Base-by-base conservation (phyloP, 2,113 vertebrate genomes). In the Prunella fulvescens region DNA sequence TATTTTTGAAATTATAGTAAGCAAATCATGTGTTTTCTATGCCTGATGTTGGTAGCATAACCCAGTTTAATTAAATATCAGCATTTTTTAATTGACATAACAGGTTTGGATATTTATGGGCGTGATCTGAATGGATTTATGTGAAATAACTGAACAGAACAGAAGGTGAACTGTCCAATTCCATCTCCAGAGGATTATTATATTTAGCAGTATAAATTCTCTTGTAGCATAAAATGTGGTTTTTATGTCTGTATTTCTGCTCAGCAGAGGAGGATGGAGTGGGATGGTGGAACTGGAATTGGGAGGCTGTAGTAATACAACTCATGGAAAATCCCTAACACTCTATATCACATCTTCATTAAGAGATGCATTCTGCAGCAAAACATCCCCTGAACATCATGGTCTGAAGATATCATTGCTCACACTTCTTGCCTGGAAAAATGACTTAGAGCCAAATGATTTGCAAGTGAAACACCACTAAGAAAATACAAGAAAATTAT, bases 1-100 rank as follows among this genome's bases (percentile, higher is more conserved):
- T 94, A 96, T 99, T 95, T 99, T 99, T 98, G 98, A 98, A 97
- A 97, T 99, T 71, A 97, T 96, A 94, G 99, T 99, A 98, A 98
- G 98, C 93, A 92, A 73, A 53, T 60, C 5, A 5, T 17, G 42
- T 89, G 69, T 74, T 92, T 61, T 45, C 44, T 69, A 1, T 85
- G 61, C 74, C 28, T 57, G 26, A 33, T 82, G 18, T 86, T 78
- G 48, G 31, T 88, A 58, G 60, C 12, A 6, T 73, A 44, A 12
- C 31, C 11, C 26, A 25, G 48, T 28, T 93, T 83, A 35, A 37
- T 73, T 71, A 77, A 77, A 18, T 73, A 16, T 7, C 35, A 80
- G 19, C 9, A 3, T 57, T 92, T 81, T 84, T 26, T 47, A 58
- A 50, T 87, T 47, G 40, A 7, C 1, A 0, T 50, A 3, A 5